These are phyloP conservation scores for Corythoichthys haematopterus DNA, from an alignment of 2,113 vertebrate species.

Conservation along the genomic window DNA sequence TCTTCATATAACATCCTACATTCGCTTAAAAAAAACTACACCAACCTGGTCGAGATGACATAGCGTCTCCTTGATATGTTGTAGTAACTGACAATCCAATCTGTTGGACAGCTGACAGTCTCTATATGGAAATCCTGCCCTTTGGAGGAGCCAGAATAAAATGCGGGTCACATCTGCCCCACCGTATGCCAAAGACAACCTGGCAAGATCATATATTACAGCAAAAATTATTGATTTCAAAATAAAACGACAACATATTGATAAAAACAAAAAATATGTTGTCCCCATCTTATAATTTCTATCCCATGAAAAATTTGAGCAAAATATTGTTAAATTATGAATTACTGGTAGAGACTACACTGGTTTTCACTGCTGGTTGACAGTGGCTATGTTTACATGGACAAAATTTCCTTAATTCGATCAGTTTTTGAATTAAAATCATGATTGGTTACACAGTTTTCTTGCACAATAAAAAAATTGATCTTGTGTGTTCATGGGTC, in stretches of 20 bases:
- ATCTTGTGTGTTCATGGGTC: too few relatives aligned
- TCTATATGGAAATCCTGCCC: slow-evolving; percentile 92
- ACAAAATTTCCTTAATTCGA: too few relatives aligned
- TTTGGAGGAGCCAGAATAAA: slow-evolving; percentile 95
- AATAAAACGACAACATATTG: neutral
- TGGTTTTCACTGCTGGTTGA: too few relatives aligned
- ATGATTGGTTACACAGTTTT: too few relatives aligned
- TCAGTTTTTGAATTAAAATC: too few relatives aligned
- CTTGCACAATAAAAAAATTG: too few relatives aligned
- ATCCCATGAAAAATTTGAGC: too few relatives aligned
- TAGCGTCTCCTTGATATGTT: slow-evolving; percentile 92
- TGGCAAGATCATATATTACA: slow-evolving; percentile 38
- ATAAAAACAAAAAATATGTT: neutral
- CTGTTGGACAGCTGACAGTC: slow-evolving; percentile 88
- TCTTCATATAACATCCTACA: neutral
- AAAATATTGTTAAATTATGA: too few relatives aligned
- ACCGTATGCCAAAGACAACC: slow-evolving; percentile 89
- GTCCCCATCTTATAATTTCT: neutral
- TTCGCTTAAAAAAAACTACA: neutral
- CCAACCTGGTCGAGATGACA: slow-evolving; percentile 93
- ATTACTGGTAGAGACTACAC: too few relatives aligned
- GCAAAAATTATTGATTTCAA: neutral
- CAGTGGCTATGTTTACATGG: too few relatives aligned
- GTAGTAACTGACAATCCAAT: slow-evolving; percentile 87
- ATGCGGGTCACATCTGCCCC: slow-evolving; percentile 92